A percentile compares a stretch with the other conserved stretches of the same genome.
These are phyloP conservation scores for Grammomys dolichurus DNA, from an alignment of 2,113 vertebrate species.

Conservation along the genomic window DNA sequence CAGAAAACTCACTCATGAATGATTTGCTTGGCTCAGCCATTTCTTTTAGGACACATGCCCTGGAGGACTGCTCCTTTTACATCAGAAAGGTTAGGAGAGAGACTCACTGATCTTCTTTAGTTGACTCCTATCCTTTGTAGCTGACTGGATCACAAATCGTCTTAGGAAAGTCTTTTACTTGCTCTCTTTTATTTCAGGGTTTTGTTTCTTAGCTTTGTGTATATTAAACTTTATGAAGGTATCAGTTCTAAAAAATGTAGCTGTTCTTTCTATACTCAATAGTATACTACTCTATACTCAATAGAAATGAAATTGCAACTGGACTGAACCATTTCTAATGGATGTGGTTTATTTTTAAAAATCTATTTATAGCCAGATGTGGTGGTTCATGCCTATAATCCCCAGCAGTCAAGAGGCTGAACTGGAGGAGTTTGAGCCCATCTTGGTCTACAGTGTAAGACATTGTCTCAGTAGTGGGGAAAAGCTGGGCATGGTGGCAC, in stretches of 20 bases:
- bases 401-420: neutral
- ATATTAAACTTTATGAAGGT: constrained; percentile 44
- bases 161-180: constrained; percentile 4
- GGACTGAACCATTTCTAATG: constrained; percentile 32
- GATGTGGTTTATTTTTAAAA: constrained; percentile 25
- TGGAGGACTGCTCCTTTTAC: neutral
- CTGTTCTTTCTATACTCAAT: constrained; percentile 24
- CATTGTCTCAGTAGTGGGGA: neutral
- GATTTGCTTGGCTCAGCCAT: neutral
- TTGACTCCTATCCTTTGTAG: constrained; percentile 22
- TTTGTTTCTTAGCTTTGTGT: neutral
- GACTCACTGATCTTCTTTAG: neutral
- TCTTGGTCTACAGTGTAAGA: neutral
- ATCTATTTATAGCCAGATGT: neutral
- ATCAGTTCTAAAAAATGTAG: constrained; percentile 11
- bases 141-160: neutral
- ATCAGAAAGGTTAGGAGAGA: constrained; percentile 2
- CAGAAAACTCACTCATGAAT: constrained; percentile 12
- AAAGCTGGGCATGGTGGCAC: neutral
- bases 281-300: neutral
- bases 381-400: neutral
- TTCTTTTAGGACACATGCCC: neutral
- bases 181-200: constrained; percentile 39
- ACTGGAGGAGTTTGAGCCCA: neutral
- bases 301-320: neutral